Evolutionary conservation across 2,113 vertebrate species (phyloP), one percentile per base, ranked within the genome.

Genomic region (Strigops habroptila): DNA sequence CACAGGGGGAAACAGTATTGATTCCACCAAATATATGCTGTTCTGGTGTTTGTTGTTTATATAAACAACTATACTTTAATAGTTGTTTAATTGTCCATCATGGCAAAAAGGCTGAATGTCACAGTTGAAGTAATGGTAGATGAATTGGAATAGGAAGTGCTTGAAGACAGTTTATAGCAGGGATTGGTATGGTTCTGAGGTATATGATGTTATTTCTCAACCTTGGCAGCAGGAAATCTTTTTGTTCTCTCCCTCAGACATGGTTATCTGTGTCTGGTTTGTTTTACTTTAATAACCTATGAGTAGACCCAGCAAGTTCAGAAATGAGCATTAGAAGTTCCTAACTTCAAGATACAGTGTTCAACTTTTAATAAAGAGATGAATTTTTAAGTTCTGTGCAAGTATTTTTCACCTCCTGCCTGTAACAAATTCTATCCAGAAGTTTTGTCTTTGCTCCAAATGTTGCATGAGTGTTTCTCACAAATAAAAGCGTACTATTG

Each of bases 361-460:
- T 78, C 37, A 73, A 5, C 5, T 88, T 93, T 75, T 93, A 87
- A 88, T 93, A 75, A 71, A 96, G 80, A 96, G 51, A 46, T 62
- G 41, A 76, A 18, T 37, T 96, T 96, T 93, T 85, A 75, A 62
- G 14, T 86, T 79, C 8, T n/a, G 17, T 48, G 46, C 57, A 90
- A 85, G 59, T 83, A 81, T 88, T 84, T 96, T 92, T 83, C 48
- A 78, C 35, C 53, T 93, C 90, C 70, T 92, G 74, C 64, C 71
- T 91, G 23, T 82, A 96, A 67, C 87, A 96, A 64, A 86, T 94
- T 97, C 82, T 85, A 18, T 90, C 84, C 75, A 93, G 83, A 88
- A 96, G 67, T 92, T 96, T 95, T 78, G 67, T 74, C 92, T 96
- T 86, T 97, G 74, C 48, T 75, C 51, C 18, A 85, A 96, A 88